These are phyloP conservation scores for Mungos mungo DNA, from an alignment of 2,113 vertebrate species.

Conservation along the genomic window DNA sequence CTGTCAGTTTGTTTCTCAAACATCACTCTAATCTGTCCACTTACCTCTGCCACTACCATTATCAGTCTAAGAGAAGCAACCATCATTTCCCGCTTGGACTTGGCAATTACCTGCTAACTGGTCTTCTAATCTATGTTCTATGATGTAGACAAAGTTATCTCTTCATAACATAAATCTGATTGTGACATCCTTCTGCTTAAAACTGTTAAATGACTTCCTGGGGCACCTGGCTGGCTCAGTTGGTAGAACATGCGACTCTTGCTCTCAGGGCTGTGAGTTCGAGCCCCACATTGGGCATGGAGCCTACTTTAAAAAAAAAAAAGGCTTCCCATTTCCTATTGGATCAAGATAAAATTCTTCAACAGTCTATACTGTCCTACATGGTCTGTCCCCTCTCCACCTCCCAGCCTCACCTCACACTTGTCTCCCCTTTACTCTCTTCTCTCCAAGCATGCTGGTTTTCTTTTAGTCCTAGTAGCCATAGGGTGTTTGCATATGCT, in stretches of 20 bases:
- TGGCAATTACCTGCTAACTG: background rate
- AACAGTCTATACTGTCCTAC: background rate
- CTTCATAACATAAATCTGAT: background rate
- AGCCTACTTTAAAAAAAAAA: no score
- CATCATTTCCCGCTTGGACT: background rate
- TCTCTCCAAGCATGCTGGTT: background rate
- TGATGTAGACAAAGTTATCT: background rate
- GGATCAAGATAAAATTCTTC: background rate
- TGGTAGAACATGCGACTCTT: no score
- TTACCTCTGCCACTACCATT: background rate
- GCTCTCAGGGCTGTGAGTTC: no score
- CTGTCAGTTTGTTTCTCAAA: background rate
- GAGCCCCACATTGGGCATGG: no score
- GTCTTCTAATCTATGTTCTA: background rate
- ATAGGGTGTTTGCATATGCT: background rate
- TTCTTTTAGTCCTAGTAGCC: background rate
- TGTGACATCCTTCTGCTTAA: background rate
- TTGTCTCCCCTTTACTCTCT: background rate
- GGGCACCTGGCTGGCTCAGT: background rate
- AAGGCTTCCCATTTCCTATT: background rate
- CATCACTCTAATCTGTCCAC: background rate
- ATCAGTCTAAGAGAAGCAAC: background rate
- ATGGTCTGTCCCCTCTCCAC: background rate
- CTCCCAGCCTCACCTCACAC: background rate
- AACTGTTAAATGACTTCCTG: background rate